Evolutionary conservation across 1,140 invertebrate species (phyloP), one percentile per base, ranked within the genome.

Genomic region (Atta cephalotes): DNA sequence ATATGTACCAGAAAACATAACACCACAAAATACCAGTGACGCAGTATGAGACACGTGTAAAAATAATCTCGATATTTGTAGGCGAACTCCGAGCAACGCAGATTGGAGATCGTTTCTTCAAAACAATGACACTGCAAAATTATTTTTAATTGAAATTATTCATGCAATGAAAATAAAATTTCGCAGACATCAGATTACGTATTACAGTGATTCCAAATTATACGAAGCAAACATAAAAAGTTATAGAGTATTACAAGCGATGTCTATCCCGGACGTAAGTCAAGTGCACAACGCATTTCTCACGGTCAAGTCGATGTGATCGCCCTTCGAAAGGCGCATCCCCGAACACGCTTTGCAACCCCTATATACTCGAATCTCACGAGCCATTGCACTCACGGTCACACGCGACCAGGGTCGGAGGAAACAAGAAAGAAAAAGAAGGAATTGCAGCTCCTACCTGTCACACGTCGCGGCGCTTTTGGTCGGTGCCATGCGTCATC

Each of bases 401-500:
- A 49, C 21, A 31, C 39, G n/a, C 53, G 12, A 14, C 1, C 35
- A 49, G 56, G 68, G 68, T 58, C 21, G 79, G 21, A 39, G 39
- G 10, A 18, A 51, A 16, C 0, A 5, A 56, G 10, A 10, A 18
- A 53, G 7, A 39, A 31, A 45, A 80, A 68, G n/a, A 56, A 49
- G 12, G 25, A 65, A 72, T 68, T 35, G 31, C 6, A 35, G 12
- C 45, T 68, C 86, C 65, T 88, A 68, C 85, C 77, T 87, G 70
- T 84, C 80, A 74, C 18, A 62, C 39, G 68, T 60, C 35, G 39
- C 39, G 45, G 35, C 4, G 56, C 35, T 62, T 89, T 84, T 84
- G 74, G 80, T 72, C 86, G 65, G 49, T 79, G 76, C 77, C 72
- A 79, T 90, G 89, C 86, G 89, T 91, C 88, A 90, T 91, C 89